These are phyloP conservation scores for Diplodus sargus DNA, from an alignment of 2,797 vertebrate genomes.

Conservation along the genomic window DNA sequence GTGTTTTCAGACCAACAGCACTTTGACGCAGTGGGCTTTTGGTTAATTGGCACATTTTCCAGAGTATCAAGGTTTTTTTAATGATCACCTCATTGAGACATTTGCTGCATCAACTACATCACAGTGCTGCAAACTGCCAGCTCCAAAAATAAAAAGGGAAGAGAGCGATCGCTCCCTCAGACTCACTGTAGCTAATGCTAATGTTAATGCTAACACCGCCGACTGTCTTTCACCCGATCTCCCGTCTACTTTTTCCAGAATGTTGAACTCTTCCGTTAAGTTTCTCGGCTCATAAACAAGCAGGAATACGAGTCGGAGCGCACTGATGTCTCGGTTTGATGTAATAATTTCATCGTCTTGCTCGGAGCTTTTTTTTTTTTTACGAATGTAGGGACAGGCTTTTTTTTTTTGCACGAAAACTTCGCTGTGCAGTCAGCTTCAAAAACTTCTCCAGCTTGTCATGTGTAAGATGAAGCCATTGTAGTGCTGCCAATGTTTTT, in stretches of 20 bases:
- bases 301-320: constrained; percentile 47
- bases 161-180: too few relatives aligned
- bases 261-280: constrained; percentile 22
- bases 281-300: constrained; percentile 22
- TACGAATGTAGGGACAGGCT: constrained; percentile 62
- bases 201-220: too few relatives aligned
- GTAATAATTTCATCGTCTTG: constrained; percentile 74
- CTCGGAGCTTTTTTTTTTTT: constrained; percentile 47
- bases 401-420: constrained; percentile 54
- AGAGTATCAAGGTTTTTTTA: too few relatives aligned
- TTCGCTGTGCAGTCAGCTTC: constrained; percentile 52
- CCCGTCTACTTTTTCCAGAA: constrained; percentile 16
- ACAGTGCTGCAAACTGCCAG: too few relatives aligned
- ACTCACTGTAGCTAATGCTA: too few relatives aligned
- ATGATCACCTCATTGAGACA: too few relatives aligned
- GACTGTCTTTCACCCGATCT: too few relatives aligned
- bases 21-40: too few relatives aligned
- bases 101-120: too few relatives aligned
- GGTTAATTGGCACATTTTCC: too few relatives aligned
- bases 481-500: constrained; percentile 41
- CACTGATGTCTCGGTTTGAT: constrained; percentile 72
- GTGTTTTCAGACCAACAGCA: too few relatives aligned
- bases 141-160: too few relatives aligned
- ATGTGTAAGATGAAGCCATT: constrained; percentile 54
- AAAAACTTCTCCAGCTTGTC: constrained; percentile 48